Evolutionary conservation across 2,113 vertebrate genomes (phyloP), one percentile per base, ranked within the genome.

Genomic region (Kryptolebias marmoratus): DNA sequence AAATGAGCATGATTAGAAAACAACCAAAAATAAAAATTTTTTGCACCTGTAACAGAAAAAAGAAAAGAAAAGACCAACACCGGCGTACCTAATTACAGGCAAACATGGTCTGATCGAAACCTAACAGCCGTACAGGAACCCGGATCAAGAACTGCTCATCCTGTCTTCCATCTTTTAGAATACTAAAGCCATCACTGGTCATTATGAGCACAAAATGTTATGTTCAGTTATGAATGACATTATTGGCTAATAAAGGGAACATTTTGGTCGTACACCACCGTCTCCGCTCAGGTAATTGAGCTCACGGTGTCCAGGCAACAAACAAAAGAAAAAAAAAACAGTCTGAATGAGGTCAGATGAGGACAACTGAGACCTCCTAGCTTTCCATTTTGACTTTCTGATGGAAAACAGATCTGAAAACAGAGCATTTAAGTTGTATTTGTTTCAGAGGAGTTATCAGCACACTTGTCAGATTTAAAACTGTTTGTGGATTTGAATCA

Each of bases 291-390:
- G 39, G 9, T 42, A 42, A 42, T 42, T 1, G 32, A 70, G 65
- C 71, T 57, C 1, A 47, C 39, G 65, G 80, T 80, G 75, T 77
- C 87, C 64, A 82, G 84, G 86, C 88, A 88, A 90, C 82, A 79
- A 42, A 5, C 3, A 36, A 36, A 36, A 3, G 7, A 7, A 36
- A 36, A 36, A 4, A 22, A 61, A 42, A 2, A 36, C 13, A 58
- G 14, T 7, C 18, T 42, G 57, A 42, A 42, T 12, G 18, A 36
- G 1, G 18, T 4, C 11, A 30, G 48, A 59, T 15, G 42, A 18
- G 7, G 7, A 28, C 18, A 4, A n/a, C 36, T 15, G 15, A 1
- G 32, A 8, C 18, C 10, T 18, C 15, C 7, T n/a, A n/a, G 9
- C n/a, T 52, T 1, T n/a, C 16, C 2, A 3, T 52, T 36, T 36